These are phyloP conservation scores for Drosophila yakuba DNA, from an alignment of 1,140 invertebrate species.

Conservation along the genomic window DNA sequence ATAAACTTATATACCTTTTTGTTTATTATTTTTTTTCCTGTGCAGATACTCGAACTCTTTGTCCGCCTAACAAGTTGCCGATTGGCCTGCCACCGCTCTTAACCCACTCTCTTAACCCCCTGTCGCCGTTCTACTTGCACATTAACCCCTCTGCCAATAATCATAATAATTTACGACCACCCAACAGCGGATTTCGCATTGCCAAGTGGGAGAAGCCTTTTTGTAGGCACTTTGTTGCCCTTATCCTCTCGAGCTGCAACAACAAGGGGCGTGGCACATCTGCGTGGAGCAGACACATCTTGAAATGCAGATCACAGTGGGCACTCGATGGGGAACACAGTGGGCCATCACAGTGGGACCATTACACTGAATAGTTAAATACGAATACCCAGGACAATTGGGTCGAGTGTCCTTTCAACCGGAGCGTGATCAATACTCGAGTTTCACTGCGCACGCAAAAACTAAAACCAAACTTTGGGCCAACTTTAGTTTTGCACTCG, in stretches of 20 bases:
- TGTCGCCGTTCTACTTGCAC: constrained; percentile 44
- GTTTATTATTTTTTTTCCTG: background rate
- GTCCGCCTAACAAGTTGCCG: constrained; percentile 74
- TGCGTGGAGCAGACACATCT: constrained; percentile 35
- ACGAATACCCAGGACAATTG: constrained; percentile 8
- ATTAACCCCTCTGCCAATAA: constrained; percentile 78
- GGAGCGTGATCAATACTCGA: constrained; percentile 23
- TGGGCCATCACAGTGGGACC: background rate
- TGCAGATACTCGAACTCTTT: background rate
- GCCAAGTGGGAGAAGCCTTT: constrained; percentile 48
- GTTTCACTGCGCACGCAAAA: background rate
- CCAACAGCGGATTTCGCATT: constrained; percentile 51
- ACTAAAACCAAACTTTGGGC: constrained; percentile 34
- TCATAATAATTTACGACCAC: constrained; percentile 80
- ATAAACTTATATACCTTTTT: too few species aligned
- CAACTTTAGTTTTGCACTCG: constrained; percentile 33
- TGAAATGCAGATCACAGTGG: constrained; percentile 16
- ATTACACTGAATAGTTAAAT: background rate
- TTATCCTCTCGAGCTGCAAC: constrained; percentile 1
- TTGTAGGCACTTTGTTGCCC: constrained; percentile 66
- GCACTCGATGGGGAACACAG: background rate
- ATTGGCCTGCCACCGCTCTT: constrained; percentile 50
- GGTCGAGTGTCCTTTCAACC: background rate
- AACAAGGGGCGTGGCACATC: constrained; percentile 32
- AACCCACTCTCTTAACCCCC: constrained; percentile 19